Conservation (phyloP, 2,797 vertebrate species). For the Hirundo rustica region DNA sequence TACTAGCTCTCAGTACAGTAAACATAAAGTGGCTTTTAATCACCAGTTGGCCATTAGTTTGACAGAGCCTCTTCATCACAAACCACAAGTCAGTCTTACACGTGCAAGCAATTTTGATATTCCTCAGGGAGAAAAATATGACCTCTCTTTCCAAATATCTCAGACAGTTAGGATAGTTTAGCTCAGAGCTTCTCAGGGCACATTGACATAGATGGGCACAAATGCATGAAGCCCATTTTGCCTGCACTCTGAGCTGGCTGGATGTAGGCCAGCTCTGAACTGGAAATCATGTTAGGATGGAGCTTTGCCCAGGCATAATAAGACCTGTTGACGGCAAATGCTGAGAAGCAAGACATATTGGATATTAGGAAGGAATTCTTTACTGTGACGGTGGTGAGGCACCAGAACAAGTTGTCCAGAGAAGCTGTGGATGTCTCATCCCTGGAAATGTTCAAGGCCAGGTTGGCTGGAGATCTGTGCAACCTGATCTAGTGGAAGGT, state of each 20-base stretch:
- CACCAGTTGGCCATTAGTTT: constrained; percentile 18
- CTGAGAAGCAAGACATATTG: background rate
- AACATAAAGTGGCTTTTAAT: constrained; percentile 3
- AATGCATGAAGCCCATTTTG: constrained; percentile 6
- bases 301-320: constrained; percentile 36
- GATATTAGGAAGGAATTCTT: background rate
- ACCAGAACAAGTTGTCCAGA: background rate
- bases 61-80: constrained; percentile 7
- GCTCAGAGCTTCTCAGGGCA: background rate
- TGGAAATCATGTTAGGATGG: constrained; percentile 45
- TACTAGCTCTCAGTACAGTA: background rate
- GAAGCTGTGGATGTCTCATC: background rate
- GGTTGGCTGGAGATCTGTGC: background rate
- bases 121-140: background rate
- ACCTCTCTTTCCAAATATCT: background rate
- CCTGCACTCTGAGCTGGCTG: background rate
- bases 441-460: background rate
- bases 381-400: background rate
- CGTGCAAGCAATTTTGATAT: constrained; percentile 25
- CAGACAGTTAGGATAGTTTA: background rate
- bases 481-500: background rate
- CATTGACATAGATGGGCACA: background rate
- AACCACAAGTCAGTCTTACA: background rate
- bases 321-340: constrained; percentile 17
- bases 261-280: background rate